A percentile compares a stretch with the other conserved stretches of the same genome.
Evolutionary conservation across 2,113 vertebrate species (phyloP).

Genomic region (Ploceus nigricollis): DNA sequence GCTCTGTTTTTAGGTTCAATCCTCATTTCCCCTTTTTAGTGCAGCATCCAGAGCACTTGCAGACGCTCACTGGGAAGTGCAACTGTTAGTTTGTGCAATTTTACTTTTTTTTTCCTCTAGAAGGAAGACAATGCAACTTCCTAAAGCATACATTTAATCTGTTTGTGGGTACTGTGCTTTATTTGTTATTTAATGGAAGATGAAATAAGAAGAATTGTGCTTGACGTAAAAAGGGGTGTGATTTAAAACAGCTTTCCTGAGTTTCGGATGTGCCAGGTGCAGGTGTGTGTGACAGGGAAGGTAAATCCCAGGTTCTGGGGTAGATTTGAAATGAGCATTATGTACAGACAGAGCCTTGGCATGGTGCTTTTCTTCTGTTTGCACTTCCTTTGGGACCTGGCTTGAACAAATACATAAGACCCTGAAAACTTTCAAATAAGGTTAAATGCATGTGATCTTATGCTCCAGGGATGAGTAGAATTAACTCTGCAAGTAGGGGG

Average conservation of each 20-base stretch:
- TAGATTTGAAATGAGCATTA: neutral
- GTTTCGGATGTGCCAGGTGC: neutral
- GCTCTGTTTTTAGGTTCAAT: slow-evolving; percentile 16
- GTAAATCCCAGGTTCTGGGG: neutral
- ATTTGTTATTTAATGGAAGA: neutral
- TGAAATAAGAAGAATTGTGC: neutral
- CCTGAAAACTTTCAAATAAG: neutral
- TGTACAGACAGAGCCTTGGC: neutral
- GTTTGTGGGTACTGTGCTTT: neutral
- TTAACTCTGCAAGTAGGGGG: neutral
- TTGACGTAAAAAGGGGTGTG: neutral
- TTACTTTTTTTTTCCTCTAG: neutral
- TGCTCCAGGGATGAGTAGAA: neutral
- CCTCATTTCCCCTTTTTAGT: slow-evolving; percentile 18
- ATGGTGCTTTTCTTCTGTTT: neutral
- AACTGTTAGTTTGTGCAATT: neutral
- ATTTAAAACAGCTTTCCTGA: neutral
- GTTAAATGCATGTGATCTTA: neutral
- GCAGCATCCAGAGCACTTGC: neutral
- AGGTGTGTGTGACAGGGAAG: neutral
- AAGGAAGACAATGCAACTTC: neutral
- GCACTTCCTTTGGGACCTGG: neutral
- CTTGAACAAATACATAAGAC: neutral
- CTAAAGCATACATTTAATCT: neutral
- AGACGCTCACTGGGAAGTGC: neutral